phyloP scores from a whole-genome alignment of 2,113 vertebrate species.

The Dicrurus megarhynchus region DNA sequence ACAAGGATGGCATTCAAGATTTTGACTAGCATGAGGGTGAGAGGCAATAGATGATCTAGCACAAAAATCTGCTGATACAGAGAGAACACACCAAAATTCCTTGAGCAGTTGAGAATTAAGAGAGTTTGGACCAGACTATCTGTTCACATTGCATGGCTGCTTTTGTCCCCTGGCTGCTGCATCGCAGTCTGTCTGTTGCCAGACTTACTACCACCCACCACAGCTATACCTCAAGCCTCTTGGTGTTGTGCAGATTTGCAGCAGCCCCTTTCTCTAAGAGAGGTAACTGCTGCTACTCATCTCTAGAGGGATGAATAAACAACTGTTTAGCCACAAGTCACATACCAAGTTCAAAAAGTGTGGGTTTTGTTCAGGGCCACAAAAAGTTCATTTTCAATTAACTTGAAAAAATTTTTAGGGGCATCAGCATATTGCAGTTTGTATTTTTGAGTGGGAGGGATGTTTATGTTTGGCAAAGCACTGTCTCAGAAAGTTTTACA shows the following conservation, averaged over 20 bases:
- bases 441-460: neutral
- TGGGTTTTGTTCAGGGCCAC: neutral
- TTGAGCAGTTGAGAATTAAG: neutral
- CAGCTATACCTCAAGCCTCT: neutral
- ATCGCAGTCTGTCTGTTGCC: neutral
- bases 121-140: neutral
- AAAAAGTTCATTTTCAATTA: neutral
- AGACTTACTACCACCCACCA: neutral
- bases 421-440: neutral
- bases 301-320: neutral
- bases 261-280: neutral
- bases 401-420: neutral
- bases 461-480: neutral
- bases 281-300: neutral
- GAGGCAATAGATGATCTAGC: neutral
- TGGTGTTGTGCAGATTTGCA: fast-evolving
- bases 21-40: neutral
- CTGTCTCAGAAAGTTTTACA: neutral
- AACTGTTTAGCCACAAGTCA: neutral
- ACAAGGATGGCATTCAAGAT: neutral
- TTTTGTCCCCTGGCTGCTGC: neutral
- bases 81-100: neutral
- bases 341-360: neutral
- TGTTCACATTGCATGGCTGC: neutral
- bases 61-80: neutral